Evolutionary conservation across 2,888 invertebrate species (phyloP).

Genomic region (Xanthia togata): DNA sequence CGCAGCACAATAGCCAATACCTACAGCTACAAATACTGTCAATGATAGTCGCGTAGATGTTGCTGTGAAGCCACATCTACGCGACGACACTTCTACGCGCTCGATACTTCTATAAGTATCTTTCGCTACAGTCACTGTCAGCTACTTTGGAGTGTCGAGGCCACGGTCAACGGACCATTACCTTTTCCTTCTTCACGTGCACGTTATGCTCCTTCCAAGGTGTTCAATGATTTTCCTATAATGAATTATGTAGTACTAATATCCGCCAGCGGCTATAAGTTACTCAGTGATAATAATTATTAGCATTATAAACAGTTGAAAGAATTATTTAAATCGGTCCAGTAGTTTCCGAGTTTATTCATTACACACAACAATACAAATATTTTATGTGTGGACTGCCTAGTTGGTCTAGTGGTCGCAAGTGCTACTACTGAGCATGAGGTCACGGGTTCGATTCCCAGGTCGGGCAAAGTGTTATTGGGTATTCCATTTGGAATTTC

Average conservation of each 20-base stretch:
- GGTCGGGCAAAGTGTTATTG: no score
- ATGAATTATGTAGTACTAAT: background rate
- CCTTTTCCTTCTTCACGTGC: constrained; percentile 34
- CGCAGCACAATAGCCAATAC: background rate
- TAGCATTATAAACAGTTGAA: no score
- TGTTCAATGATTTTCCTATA: constrained; percentile 32
- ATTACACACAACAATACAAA: no score
- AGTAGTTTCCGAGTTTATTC: no score
- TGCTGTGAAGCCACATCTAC: background rate
- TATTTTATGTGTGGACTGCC: no score
- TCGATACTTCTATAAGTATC: constrained; percentile 28
- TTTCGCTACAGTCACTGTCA: constrained; percentile 14
- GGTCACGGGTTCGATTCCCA: no score
- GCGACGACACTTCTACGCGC: background rate
- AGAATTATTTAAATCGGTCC: no score
- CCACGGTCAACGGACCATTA: constrained; percentile 30
- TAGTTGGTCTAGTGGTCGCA: no score
- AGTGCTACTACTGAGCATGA: no score
- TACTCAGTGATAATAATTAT: no score
- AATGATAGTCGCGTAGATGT: constrained; percentile 5
- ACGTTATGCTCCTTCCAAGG: constrained; percentile 16
- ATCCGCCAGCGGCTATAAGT: no score
- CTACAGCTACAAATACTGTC: background rate
- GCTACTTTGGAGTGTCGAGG: constrained; percentile 44
- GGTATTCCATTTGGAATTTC: no score